Percentiles rank a stretch among this genome's conserved stretches.
phyloP scores from a whole-genome alignment of 1,140 invertebrate genomes.

The Drosophila repleta region DNA sequence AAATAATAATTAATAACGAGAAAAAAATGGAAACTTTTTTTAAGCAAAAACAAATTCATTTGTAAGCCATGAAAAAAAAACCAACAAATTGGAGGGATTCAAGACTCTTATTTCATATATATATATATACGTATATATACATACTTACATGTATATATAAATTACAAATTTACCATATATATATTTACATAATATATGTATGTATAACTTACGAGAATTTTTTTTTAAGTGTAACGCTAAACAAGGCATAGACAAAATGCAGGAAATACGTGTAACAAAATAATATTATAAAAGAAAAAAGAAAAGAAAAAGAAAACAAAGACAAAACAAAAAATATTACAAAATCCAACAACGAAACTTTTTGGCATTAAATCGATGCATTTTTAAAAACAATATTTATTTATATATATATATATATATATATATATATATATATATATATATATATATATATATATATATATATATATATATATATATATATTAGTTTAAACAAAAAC shows the following conservation, averaged over 20 bases:
- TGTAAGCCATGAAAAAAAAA: slow-evolving; percentile 49
- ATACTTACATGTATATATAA: slow-evolving; percentile 43
- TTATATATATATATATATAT: slow-evolving; percentile 50
- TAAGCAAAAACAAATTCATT: slow-evolving; percentile 20
- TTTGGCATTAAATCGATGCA: slow-evolving; percentile 80
- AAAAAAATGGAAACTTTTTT: slow-evolving; percentile 11
- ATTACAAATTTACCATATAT: slow-evolving; percentile 62
- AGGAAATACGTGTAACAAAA: slow-evolving; percentile 77
- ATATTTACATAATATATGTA: slow-evolving; percentile 52
- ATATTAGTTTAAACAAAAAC: slow-evolving; percentile 45
- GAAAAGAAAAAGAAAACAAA: too few species aligned
- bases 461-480: slow-evolving; percentile 64
- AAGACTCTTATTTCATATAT: slow-evolving; percentile 80
- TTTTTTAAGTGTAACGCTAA: slow-evolving; percentile 35
- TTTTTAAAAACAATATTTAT: slow-evolving; percentile 80
- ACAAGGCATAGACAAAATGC: slow-evolving; percentile 67
- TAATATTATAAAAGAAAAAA: too few species aligned
- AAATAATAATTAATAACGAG: slow-evolving; percentile 3
- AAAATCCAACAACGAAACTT: slow-evolving; percentile 83
- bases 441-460: too few species aligned
- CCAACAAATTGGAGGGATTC: slow-evolving; percentile 73
- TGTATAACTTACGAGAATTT: slow-evolving; percentile 32
- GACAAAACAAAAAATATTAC: slow-evolving; percentile 59
- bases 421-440: background rate
- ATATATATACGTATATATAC: slow-evolving; percentile 54